phyloP scores from a whole-genome alignment of 2,113 vertebrate species.

The Pandion haliaetus region DNA sequence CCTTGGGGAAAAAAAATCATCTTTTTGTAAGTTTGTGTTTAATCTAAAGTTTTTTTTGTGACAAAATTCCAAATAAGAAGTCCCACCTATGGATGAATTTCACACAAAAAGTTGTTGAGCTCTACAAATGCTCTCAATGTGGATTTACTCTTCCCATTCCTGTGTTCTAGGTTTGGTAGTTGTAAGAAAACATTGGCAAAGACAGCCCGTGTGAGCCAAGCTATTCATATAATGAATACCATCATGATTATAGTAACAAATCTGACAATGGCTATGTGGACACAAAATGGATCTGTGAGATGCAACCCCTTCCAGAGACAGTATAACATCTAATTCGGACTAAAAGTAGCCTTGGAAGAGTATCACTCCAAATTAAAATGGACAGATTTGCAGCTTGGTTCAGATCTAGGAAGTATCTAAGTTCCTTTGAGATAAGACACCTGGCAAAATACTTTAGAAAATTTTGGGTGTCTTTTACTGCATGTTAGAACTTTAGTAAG shows the following conservation, averaged over 20 bases:
- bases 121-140: neutral
- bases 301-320: neutral
- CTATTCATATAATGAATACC: neutral
- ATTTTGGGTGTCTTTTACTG: neutral
- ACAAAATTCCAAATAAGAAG: neutral
- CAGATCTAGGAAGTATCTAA: neutral
- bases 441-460: neutral
- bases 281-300: neutral
- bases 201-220: neutral
- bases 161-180: neutral
- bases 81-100: neutral
- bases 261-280: neutral
- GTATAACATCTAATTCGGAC: neutral
- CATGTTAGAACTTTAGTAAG: neutral
- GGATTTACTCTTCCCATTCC: neutral
- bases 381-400: neutral
- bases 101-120: neutral
- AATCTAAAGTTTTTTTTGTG: neutral
- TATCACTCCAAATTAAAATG: neutral
- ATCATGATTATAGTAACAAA: neutral
- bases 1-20: neutral
- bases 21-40: neutral
- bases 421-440: neutral
- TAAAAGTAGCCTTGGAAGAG: neutral
- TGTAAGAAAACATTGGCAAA: neutral